These are phyloP conservation scores for Camponotus fellah DNA, from an alignment of 2,888 invertebrate genomes.

Conservation along the genomic window DNA sequence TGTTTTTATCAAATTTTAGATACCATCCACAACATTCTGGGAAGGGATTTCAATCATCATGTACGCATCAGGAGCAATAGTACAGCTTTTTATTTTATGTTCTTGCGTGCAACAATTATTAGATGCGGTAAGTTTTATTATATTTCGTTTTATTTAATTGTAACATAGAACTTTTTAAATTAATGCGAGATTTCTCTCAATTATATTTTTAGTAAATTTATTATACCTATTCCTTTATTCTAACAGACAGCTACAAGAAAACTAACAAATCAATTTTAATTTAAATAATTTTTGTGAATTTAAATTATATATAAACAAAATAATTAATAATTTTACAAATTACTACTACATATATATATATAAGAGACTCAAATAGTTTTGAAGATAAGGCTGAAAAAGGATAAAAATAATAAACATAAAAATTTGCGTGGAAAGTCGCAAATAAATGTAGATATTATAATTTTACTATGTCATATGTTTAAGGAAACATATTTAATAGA, in stretches of 20 bases:
- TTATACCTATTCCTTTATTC: neutral
- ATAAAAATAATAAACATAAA: no score
- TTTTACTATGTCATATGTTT: no score
- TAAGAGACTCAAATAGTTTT: no score
- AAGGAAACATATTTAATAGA: no score
- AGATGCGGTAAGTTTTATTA: slow-evolving; percentile 71
- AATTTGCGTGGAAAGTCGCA: no score
- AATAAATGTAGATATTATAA: no score
- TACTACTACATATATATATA: no score
- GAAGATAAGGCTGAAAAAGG: no score
- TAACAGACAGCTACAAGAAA: neutral
- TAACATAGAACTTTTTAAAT: neutral
- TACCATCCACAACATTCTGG: neutral
- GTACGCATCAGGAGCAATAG: slow-evolving; percentile 61
- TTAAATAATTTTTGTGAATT: neutral
- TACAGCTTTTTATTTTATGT: slow-evolving; percentile 75
- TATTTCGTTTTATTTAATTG: neutral
- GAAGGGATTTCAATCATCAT: slow-evolving; percentile 46
- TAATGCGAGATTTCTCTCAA: neutral
- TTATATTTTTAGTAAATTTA: neutral
- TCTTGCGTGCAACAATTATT: slow-evolving; percentile 73
- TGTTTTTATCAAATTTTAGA: slow-evolving; percentile 13
- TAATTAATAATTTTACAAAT: neutral
- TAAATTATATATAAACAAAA: neutral
- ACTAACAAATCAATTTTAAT: neutral